phyloP scores from a whole-genome alignment of 2,888 invertebrate species.

The Phasia obesa region DNA sequence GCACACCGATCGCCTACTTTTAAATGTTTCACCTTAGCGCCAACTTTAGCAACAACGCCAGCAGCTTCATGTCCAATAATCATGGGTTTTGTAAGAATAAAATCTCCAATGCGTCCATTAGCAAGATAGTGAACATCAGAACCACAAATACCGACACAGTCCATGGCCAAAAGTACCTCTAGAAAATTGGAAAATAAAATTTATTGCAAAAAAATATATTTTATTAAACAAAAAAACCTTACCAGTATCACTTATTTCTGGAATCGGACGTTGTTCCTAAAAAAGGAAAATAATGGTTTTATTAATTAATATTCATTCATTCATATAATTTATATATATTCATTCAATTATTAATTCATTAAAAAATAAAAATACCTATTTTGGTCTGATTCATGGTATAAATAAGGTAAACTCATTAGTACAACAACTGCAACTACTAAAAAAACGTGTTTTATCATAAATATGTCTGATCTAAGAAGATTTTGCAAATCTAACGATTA shows the following conservation, averaged over 20 bases:
- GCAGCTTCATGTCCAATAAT: conserved; percentile 97
- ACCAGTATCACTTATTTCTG: conserved; percentile 90
- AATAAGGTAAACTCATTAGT: too few relatives aligned
- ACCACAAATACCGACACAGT: conserved; percentile 98
- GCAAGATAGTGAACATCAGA: conserved; percentile 97
- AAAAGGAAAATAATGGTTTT: background rate
- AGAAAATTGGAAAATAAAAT: background rate
- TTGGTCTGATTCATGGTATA: too few relatives aligned
- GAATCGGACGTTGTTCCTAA: conserved; percentile 92
- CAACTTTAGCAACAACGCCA: conserved; percentile 90
- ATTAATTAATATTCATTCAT: too few relatives aligned
- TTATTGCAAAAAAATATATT: background rate
- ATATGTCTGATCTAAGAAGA: too few relatives aligned
- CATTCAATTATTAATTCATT: too few relatives aligned
- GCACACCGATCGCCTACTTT: conserved; percentile 94
- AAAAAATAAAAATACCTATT: too few relatives aligned
- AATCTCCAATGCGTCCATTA: conserved; percentile 92
- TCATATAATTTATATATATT: too few relatives aligned
- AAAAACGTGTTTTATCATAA: too few relatives aligned
- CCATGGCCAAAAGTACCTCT: conserved; percentile 89
- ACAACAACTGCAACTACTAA: too few relatives aligned
- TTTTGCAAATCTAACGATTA: too few relatives aligned
- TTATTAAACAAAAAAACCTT: conserved; percentile 54
- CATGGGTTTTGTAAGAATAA: conserved; percentile 94
- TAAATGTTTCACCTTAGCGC: conserved; percentile 86